Conservation (phyloP, 1,140 invertebrate genomes). For the Acyrthosiphon pisum region DNA sequence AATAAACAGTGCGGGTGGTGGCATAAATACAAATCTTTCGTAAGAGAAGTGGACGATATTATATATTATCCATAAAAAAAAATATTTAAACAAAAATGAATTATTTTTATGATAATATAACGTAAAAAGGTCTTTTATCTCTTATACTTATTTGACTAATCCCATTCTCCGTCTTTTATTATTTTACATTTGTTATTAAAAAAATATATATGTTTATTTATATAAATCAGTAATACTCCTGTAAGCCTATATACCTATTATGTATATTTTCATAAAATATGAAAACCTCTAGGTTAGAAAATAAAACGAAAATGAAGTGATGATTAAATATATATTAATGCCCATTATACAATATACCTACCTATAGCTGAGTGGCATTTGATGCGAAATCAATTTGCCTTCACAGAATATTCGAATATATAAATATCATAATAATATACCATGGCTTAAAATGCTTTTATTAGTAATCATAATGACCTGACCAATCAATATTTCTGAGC, state of each 20-base stretch:
- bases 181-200: neutral
- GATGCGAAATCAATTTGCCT: neutral
- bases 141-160: neutral
- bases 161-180: neutral
- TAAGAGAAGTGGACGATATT: neutral
- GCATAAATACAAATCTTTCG: neutral
- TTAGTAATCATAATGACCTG: neutral
- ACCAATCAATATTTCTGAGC: neutral
- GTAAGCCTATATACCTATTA: neutral
- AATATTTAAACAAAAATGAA: constrained; percentile 10
- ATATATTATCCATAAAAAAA: neutral
- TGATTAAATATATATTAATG: neutral
- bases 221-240: neutral
- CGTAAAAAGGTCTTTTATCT: neutral
- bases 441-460: neutral
- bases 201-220: neutral
- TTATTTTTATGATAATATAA: neutral
- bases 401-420: neutral
- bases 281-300: neutral
- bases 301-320: neutral
- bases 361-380: neutral
- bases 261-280: neutral
- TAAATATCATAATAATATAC: neutral
- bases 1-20: neutral
- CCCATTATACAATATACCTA: neutral